Conservation (phyloP, 2,888 invertebrate species). For the Matsumyia berberina region DNA sequence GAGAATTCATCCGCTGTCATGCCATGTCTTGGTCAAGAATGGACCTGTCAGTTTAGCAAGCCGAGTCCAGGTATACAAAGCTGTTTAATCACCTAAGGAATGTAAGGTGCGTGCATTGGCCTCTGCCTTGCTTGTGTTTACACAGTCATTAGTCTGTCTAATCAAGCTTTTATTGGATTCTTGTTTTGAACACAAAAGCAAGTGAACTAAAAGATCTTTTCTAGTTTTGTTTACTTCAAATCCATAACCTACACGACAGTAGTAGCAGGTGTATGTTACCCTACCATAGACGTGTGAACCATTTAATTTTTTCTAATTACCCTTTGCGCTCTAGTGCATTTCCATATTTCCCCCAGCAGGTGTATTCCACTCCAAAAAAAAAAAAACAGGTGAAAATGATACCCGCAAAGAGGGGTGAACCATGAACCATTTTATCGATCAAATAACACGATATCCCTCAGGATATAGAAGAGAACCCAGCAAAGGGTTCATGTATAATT, state of each 20-base stretch:
- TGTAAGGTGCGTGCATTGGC: no score
- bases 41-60: no score
- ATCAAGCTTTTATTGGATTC: no score
- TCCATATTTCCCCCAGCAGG: conserved; percentile 14
- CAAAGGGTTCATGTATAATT: conserved; percentile 68
- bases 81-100: no score
- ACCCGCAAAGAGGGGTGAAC: conserved; percentile 30
- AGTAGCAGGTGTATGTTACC: conserved; percentile 5
- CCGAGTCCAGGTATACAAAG: no score
- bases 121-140: no score
- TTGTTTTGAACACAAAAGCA: no score
- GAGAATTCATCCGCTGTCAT: no score
- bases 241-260: neutral
- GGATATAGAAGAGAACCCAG: neutral
- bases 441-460: conserved; percentile 40
- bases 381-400: conserved; percentile 44
- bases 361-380: conserved; percentile 25
- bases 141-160: no score
- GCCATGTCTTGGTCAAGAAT: no score
- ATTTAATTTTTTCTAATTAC: conserved; percentile 12
- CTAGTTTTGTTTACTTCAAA: neutral
- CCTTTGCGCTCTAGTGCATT: no score
- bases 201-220: no score
- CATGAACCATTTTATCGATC: conserved; percentile 41
- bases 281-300: neutral